These are phyloP conservation scores for Brachyhypopomus gauderio DNA, from an alignment of 2,113 vertebrate species.

Conservation along the genomic window DNA sequence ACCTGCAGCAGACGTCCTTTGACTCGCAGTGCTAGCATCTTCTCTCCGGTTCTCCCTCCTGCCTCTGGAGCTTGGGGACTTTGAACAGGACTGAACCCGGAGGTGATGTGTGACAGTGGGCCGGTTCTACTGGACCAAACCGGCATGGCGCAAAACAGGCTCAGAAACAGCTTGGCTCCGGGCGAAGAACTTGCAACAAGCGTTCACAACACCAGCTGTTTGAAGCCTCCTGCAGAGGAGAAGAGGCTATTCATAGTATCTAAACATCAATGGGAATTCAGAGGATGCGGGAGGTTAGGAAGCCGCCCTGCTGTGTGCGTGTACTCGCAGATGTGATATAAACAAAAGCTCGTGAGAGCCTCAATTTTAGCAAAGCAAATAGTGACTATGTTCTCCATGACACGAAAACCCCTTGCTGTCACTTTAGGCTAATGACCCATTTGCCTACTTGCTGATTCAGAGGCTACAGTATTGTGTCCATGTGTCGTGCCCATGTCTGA, in stretches of 20 bases:
- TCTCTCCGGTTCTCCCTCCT: background rate
- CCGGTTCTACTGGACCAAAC: background rate
- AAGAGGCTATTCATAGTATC: constrained; percentile 66
- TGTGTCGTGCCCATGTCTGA: too few species aligned
- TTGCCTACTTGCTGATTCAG: too few species aligned
- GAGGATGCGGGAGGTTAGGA: constrained; percentile 40
- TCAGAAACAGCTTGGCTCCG: constrained; percentile 35
- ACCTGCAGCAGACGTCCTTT: too few species aligned
- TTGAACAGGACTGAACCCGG: background rate
- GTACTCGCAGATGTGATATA: constrained; percentile 10
- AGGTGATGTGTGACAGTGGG: background rate
- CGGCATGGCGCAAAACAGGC: constrained; percentile 51
- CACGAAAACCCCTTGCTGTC: background rate
- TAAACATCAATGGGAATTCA: constrained; percentile 52
- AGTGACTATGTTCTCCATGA: background rate
- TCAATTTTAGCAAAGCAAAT: constrained; percentile 4
- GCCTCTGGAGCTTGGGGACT: background rate
- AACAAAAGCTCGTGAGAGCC: background rate
- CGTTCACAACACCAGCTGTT: constrained; percentile 67
- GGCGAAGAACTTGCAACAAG: constrained; percentile 37
- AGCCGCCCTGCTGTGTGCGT: constrained; percentile 4
- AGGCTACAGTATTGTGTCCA: too few species aligned
- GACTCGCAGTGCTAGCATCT: too few species aligned
- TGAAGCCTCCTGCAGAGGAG: constrained; percentile 44
- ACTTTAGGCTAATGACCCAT: too few species aligned